These are phyloP conservation scores for Plutomurus gul DNA, from an alignment of 1,140 invertebrate genomes.

Conservation along the genomic window DNA sequence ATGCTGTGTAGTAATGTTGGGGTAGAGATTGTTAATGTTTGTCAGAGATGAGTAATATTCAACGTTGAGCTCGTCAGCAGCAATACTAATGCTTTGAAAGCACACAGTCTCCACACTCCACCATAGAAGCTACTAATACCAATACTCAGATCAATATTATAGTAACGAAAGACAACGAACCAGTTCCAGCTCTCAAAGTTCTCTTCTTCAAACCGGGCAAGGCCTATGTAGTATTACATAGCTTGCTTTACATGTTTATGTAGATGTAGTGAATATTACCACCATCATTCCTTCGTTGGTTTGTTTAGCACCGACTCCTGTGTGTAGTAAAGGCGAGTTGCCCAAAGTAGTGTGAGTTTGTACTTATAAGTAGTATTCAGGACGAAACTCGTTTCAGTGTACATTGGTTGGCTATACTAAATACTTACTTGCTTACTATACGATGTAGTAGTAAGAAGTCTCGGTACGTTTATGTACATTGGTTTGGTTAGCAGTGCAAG, in stretches of 20 bases:
- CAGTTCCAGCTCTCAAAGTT: too few species aligned
- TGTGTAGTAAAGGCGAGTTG: too few species aligned
- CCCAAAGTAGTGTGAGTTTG: too few species aligned
- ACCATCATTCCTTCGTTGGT: too few species aligned
- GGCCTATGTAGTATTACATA: background rate
- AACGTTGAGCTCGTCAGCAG: background rate
- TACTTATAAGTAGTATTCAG: too few species aligned
- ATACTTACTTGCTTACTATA: background rate
- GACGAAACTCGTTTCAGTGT: slow-evolving; percentile 10
- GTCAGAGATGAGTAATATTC: slow-evolving; percentile 2
- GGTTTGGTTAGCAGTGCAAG: background rate
- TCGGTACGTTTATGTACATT: background rate
- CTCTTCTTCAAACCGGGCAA: background rate
- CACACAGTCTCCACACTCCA: background rate
- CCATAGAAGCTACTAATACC: background rate
- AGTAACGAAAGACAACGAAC: too few species aligned
- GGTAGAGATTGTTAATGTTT: background rate
- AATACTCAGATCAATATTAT: background rate
- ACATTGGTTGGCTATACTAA: background rate
- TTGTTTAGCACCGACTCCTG: too few species aligned
- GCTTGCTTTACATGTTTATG: background rate
- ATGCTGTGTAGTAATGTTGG: background rate
- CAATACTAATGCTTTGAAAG: background rate
- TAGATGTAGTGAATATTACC: background rate
- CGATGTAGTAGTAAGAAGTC: background rate